Conservation (phyloP, 2,113 vertebrate genomes). For the Centropus unirufus region DNA sequence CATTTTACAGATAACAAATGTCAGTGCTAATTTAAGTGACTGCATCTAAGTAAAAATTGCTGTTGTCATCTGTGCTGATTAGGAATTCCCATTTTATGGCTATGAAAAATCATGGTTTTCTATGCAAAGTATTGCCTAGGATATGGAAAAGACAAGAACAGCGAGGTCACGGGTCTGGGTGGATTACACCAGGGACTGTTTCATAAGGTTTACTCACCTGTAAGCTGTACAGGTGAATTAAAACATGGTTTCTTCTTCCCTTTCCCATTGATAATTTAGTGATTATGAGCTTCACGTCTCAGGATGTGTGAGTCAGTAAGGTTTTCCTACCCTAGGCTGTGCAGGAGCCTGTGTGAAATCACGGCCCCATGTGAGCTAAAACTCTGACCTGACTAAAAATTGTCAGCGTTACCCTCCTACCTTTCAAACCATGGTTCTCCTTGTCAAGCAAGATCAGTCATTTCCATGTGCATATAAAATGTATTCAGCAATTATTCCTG, state of each 20-base stretch:
- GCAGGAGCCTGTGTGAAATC: not conserved
- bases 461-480: conserved; percentile 1
- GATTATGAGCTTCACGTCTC: not conserved
- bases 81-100: not conserved
- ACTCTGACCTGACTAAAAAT: not conserved
- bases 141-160: not conserved
- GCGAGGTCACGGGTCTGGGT: not conserved
- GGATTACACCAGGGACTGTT: not conserved
- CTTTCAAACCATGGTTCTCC: not conserved
- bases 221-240: not conserved
- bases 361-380: not conserved
- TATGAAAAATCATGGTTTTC: not conserved
- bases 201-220: not conserved
- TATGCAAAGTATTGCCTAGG: not conserved
- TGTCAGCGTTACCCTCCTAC: not conserved
- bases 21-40: not conserved
- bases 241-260: not conserved
- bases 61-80: not conserved
- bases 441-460: not conserved
- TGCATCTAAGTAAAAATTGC: not conserved
- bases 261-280: not conserved
- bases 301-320: not conserved
- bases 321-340: not conserved
- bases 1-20: not conserved
- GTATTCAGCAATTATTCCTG: not conserved